Base-by-base conservation (phyloP, 2,797 vertebrate genomes). In the Myotis vivesi region DNA sequence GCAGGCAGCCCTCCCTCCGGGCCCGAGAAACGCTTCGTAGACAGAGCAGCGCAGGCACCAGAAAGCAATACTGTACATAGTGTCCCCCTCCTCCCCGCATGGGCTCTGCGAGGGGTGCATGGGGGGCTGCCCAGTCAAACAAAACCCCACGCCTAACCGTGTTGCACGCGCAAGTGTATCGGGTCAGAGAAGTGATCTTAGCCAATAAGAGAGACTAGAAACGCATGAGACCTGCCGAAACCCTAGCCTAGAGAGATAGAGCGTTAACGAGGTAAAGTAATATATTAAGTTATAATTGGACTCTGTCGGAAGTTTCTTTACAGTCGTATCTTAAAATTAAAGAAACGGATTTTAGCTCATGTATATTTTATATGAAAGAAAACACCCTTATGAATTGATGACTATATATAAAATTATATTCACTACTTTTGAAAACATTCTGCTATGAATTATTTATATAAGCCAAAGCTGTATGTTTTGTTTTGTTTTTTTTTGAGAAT, bases 371-470 rank as follows among this genome's bases (percentile, higher is more conserved):
- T 99, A 99, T 98, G 98, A 98, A 98, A 98, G 97, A 98, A 98
- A 98, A 98, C 98, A 98, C 98, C 98, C 98, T 98, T 98, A 99
- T 98, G 98, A 99, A 99, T 99, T 98, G 98, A 98, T 99, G 98
- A 98, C 97, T 98, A 98, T 99, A 99, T 99, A 98, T 98, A 98
- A 98, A 98, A 98, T 99, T 99, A 99, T 99, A 99, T 99, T 98
- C 98, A 98, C 98, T 98, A 99, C 98, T 99, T 99, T 99, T 99
- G 99, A 98, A 98, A 98, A 99, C 98, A 99, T 99, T 98, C 98
- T 99, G 99, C 99, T 99, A 99, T 98, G 99, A 99, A 99, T 99
- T 99, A 99, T 99, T 99, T 99, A 99, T 99, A 99, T 99, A 99
- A 99, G 99, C 99, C 99, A 99, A 99, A 99, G 99, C 98, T 98